These are phyloP conservation scores for Tachina fera DNA, from an alignment of 2,888 invertebrate species.

Conservation along the genomic window DNA sequence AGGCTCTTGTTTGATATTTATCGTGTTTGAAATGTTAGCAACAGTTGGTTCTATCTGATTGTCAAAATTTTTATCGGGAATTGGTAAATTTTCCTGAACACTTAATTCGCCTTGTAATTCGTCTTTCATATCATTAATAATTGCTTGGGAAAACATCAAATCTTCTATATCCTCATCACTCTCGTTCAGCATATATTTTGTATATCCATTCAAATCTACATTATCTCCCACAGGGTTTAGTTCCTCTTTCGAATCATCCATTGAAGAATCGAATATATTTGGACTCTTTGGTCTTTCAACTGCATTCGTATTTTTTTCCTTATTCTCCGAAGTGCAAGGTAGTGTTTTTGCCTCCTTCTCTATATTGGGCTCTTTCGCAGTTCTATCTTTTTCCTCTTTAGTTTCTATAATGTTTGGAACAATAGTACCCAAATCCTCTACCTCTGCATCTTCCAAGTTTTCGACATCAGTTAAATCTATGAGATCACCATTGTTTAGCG, in stretches of 20 bases:
- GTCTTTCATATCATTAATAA: conserved; percentile 78
- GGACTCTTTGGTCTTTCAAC: conserved; percentile 70
- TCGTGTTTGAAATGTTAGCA: neutral
- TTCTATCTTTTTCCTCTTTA: neutral
- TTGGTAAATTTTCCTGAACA: conserved; percentile 62
- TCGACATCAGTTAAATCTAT: conserved; percentile 75
- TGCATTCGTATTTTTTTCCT: neutral
- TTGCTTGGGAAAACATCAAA: conserved; percentile 77
- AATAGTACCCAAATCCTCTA: conserved; percentile 48
- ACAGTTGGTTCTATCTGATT: neutral
- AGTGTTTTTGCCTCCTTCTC: neutral
- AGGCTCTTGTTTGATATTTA: conserved; percentile 57
- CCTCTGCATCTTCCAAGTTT: conserved; percentile 14
- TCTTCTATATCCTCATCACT: conserved; percentile 75
- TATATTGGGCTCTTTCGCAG: neutral
- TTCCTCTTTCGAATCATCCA: conserved; percentile 70
- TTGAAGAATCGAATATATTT: conserved; percentile 72
- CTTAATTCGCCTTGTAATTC: conserved; percentile 74
- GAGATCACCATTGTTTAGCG: conserved; percentile 54
- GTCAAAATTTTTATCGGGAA: conserved; percentile 4
- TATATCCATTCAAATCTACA: conserved; percentile 56
- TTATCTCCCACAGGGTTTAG: neutral
- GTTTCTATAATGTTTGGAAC: neutral
- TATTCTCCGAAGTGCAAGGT: neutral
- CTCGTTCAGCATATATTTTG: conserved; percentile 38